These are phyloP conservation scores for Bradypodion pumilum DNA, from an alignment of 2,797 vertebrate genomes.

Conservation along the genomic window DNA sequence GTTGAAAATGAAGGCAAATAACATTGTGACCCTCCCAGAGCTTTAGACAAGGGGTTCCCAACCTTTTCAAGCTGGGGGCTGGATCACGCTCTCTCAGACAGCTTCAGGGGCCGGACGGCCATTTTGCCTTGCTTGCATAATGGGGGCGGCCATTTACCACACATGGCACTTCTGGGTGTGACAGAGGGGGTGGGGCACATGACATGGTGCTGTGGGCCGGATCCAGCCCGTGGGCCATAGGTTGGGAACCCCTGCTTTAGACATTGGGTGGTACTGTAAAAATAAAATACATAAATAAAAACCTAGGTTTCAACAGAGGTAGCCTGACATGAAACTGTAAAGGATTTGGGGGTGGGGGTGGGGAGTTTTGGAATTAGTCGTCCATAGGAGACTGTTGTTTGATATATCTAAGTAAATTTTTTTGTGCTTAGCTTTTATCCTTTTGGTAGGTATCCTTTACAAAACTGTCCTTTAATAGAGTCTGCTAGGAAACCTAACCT, in stretches of 20 bases:
- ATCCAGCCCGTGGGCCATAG: no score
- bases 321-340: conserved; percentile 26
- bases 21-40: not conserved
- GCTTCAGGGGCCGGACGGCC: no score
- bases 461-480: conserved; percentile 34
- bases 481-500: conserved; percentile 30
- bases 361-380: conserved; percentile 28
- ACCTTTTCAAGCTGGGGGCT: no score
- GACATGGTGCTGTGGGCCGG: no score
- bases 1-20: conserved; percentile 2
- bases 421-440: conserved; percentile 42
- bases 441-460: conserved; percentile 30
- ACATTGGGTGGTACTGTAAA: not conserved
- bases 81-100: no score
- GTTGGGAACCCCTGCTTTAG: no score
- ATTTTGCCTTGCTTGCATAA: no score
- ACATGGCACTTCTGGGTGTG: no score
- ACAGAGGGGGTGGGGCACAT: no score
- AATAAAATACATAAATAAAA: no score
- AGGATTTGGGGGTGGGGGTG: not conserved
- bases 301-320: conserved; percentile 22
- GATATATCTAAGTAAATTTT: conserved; percentile 32
- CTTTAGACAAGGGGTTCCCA: conserved; percentile 11
- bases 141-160: no score
- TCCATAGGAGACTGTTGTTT: conserved; percentile 29